These are phyloP conservation scores for Mesaphorura yosii DNA, from an alignment of 1,140 invertebrate species.

Conservation along the genomic window DNA sequence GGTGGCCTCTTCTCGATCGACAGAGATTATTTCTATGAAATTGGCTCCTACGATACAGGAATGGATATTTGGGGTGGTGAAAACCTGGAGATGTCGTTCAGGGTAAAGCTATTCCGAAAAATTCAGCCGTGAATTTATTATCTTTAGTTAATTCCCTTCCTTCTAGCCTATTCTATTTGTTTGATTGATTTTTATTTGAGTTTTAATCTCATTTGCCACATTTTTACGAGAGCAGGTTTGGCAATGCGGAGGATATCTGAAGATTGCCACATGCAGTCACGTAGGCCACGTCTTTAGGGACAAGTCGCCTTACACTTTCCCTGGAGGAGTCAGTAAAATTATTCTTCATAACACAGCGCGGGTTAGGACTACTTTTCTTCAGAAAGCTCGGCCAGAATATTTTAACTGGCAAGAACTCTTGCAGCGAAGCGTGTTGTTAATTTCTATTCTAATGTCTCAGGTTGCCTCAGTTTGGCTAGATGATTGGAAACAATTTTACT, in stretches of 20 bases:
- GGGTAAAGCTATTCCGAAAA: slow-evolving; percentile 64
- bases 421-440: too few species aligned
- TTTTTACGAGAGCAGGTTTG: slow-evolving; percentile 59
- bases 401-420: too few species aligned
- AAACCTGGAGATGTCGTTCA: slow-evolving; percentile 97
- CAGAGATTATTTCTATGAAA: slow-evolving; percentile 89
- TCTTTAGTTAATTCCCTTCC: background rate
- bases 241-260: slow-evolving; percentile 91
- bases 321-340: slow-evolving; percentile 91
- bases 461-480: slow-evolving; percentile 98
- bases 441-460: too few species aligned
- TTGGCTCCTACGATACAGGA: slow-evolving; percentile 94
- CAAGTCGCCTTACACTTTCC: slow-evolving; percentile 98
- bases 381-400: too few species aligned
- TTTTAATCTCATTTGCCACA: too few species aligned
- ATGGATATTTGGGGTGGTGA: slow-evolving; percentile 89
- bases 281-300: slow-evolving; percentile 98
- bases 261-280: slow-evolving; percentile 83
- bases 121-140: background rate
- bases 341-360: slow-evolving; percentile 93
- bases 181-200: too few species aligned
- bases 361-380: too few species aligned
- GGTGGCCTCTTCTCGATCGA: slow-evolving; percentile 96
- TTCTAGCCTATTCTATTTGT: too few species aligned
- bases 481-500: slow-evolving; percentile 97